A percentile compares a stretch with the other conserved stretches of the same genome.
Evolutionary conservation across 2,113 vertebrate species (phyloP).

Genomic region (Xiphorhynchus elegans): DNA sequence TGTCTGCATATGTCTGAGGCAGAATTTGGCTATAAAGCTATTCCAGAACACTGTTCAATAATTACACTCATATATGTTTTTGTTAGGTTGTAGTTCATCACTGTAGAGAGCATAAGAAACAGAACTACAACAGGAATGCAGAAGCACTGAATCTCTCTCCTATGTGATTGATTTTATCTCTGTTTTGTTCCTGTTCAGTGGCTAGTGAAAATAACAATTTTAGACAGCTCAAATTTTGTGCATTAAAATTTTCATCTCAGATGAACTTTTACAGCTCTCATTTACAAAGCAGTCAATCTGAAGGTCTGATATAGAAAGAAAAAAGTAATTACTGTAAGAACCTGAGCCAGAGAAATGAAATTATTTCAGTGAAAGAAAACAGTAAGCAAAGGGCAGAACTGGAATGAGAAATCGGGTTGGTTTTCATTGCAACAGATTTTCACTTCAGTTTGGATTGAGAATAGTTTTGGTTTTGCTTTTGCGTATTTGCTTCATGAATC

Average conservation of each 20-base stretch:
- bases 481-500: background rate
- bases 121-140: background rate
- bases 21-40: background rate
- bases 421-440: background rate
- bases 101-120: background rate
- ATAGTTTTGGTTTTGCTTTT: background rate
- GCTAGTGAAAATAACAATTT: background rate
- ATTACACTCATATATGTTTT: fast-evolving
- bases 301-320: background rate
- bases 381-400: background rate
- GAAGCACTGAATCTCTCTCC: background rate
- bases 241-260: background rate
- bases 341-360: background rate
- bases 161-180: background rate
- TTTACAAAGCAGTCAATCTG: background rate
- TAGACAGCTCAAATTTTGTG: background rate
- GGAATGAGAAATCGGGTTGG: background rate
- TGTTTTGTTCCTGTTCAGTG: background rate
- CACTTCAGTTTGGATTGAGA: background rate
- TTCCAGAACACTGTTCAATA: background rate
- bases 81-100: background rate
- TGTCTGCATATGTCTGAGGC: background rate
- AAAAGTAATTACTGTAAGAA: background rate
- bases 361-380: background rate
- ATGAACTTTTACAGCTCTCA: background rate